Evolutionary conservation across 2,113 vertebrate genomes (phyloP).

Genomic region (Gracilinanus agilis): DNA sequence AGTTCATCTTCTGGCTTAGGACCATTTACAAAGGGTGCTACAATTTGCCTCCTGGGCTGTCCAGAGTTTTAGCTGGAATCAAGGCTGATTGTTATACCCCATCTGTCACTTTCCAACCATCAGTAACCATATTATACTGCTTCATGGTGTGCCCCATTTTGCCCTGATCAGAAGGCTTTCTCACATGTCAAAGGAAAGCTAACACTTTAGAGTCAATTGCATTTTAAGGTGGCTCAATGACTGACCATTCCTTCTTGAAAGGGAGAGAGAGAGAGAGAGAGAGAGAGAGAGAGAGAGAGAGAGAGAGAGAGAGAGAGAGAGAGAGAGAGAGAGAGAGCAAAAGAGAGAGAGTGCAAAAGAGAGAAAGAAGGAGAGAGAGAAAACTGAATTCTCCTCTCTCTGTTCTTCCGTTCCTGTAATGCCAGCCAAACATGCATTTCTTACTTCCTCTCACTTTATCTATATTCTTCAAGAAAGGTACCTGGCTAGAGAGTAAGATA

Average conservation of each 20-base stretch:
- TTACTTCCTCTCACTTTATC: neutral
- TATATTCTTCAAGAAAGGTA: neutral
- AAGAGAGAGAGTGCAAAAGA: too few species aligned
- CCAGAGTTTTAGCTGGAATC: neutral
- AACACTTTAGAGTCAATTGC: neutral
- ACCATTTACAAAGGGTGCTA: neutral
- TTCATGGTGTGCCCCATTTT: neutral
- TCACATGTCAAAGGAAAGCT: conserved; percentile 42
- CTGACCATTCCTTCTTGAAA: neutral
- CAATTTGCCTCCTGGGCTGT: neutral
- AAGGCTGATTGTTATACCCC: neutral
- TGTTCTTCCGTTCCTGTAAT: conserved; percentile 13
- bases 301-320: conserved; percentile 38
- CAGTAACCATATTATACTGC: neutral
- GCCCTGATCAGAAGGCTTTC: conserved; percentile 10
- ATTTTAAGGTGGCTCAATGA: conserved; percentile 47
- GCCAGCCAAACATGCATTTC: conserved; percentile 25
- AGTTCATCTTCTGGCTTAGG: neutral
- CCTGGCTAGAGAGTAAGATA: neutral
- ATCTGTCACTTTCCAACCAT: neutral
- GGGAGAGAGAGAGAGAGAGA: conserved; percentile 16
- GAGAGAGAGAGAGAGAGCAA: neutral
- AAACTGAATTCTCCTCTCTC: conserved; percentile 7
- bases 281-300: neutral
- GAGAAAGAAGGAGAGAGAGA: conserved; percentile 6